Conservation (phyloP, 2,113 vertebrate genomes). For the Barbus barbus region DNA sequence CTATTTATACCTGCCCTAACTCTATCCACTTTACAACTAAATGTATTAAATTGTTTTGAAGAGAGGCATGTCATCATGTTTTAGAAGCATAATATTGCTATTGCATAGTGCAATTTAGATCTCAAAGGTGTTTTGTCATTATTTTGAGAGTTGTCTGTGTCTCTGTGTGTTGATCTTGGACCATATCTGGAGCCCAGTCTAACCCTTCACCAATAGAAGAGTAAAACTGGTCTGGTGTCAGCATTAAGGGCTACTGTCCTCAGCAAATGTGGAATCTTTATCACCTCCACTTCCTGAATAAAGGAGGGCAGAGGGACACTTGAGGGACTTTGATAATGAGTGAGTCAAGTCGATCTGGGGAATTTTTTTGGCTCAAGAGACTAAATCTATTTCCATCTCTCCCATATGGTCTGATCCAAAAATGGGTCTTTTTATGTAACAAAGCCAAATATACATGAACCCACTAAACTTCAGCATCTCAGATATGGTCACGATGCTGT, state of each 20-base stretch:
- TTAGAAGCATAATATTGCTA: not conserved
- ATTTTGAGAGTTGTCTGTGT: not conserved
- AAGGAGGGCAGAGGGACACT: slow-evolving; percentile 37
- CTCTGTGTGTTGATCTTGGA: not conserved
- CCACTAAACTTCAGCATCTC: slow-evolving; percentile 22
- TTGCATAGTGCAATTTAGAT: not conserved
- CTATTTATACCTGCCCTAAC: not conserved
- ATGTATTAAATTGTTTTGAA: not conserved
- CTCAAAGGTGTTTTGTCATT: not conserved
- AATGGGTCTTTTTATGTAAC: slow-evolving; percentile 38
- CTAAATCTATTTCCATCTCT: slow-evolving; percentile 41
- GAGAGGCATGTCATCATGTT: not conserved
- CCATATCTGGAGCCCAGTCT: not conserved
- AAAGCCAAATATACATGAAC: slow-evolving; percentile 26
- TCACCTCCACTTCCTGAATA: slow-evolving; percentile 34
- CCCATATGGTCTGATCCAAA: slow-evolving; percentile 40
- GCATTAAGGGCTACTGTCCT: not conserved
- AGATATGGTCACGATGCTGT: slow-evolving; percentile 9
- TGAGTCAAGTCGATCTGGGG: slow-evolving; percentile 30
- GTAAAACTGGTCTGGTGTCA: not conserved
- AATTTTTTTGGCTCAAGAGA: not conserved
- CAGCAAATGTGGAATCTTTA: slow-evolving; percentile 12
- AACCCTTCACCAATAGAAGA: not conserved
- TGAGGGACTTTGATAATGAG: slow-evolving; percentile 44
- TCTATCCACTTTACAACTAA: not conserved